phyloP scores from a whole-genome alignment of 2,888 invertebrate genomes.

The Drosophila basisetae region DNA sequence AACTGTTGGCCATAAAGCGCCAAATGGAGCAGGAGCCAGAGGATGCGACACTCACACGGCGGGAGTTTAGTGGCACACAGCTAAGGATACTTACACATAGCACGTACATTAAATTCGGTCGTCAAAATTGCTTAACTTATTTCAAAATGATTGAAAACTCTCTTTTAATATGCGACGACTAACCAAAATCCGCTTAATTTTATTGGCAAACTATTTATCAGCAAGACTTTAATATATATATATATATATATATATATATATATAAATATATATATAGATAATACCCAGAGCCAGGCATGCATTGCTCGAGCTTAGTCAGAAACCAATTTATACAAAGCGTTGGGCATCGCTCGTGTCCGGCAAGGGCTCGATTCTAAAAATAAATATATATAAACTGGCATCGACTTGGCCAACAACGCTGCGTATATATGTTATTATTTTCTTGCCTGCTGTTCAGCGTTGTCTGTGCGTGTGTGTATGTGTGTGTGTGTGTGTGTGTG shows the following conservation, averaged over 20 bases:
- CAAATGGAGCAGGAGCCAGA: constrained; percentile 11
- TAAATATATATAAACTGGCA: constrained; percentile 56
- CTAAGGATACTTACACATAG: constrained; percentile 13
- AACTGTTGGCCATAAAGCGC: constrained; percentile 26
- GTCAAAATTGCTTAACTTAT: background rate
- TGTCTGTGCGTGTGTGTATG: constrained; percentile 3
- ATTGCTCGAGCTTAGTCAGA: background rate
- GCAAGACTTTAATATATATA: constrained; percentile 4
- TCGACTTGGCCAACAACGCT: constrained; percentile 44
- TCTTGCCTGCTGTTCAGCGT: constrained; percentile 19
- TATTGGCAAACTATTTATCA: constrained; percentile 3
- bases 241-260: constrained; percentile 10
- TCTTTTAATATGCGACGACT: background rate
- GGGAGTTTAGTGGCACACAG: constrained; percentile 8
- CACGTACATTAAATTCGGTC: background rate
- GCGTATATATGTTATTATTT: constrained; percentile 63
- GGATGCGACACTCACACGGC: background rate
- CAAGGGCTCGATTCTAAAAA: constrained; percentile 48
- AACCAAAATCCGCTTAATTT: background rate
- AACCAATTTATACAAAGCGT: constrained; percentile 33
- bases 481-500: constrained; percentile 15
- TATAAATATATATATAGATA: constrained; percentile 7
- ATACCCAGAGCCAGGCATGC: background rate
- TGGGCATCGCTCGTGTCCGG: constrained; percentile 31
- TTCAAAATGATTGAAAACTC: constrained; percentile 8